Evolutionary conservation across 2,888 invertebrate genomes (phyloP), one percentile per base, ranked within the genome.

Genomic region (Yponomeuta sedellus): DNA sequence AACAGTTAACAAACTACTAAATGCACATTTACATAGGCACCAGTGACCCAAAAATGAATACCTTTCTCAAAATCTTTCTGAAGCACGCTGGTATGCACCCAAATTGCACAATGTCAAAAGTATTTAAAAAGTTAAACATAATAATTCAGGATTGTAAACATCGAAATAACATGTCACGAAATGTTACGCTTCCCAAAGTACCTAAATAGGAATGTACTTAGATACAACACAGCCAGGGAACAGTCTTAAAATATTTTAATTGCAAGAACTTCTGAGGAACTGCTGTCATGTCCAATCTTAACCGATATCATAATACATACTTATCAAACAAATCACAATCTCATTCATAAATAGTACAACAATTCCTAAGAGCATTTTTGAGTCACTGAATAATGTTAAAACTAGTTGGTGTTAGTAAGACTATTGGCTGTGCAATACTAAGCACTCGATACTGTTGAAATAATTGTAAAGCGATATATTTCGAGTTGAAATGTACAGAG

Each of bases 1-100:
- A 85, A 82, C 85, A 78, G 85, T 83, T 88, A 90, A 90, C 88
- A 88, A 87, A 75, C 86, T 88, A 90, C 81, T 90, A 90, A 90
- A 90, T 90, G 90, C 90, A 88, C 77, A 78, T 83, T 78, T 77
- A 72, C 70, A 72, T 72, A 79, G 83, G 85, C 83, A 73, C 73
- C 76, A 76, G 79, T 76, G 80, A 80, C 84, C 85, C 78, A 74
- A 75, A 77, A 78, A 72, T 75, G 71, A 72, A 68, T 69, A 70
- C 40, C 63, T n/a, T 69, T 71, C 72, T 69, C 69, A 71, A 72
- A 72, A 73, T 76, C 74, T 71, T 72, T 72, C 72, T 74, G 66
- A 72, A 73, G 71, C 73, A 72, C 69, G 69, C 68, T 71, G 69
- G 34, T 19, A 71, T 74, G 74, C 78, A 77, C 75, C 77, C 71